phyloP scores from a whole-genome alignment of 2,888 invertebrate genomes.

The Ligdia adustata region DNA sequence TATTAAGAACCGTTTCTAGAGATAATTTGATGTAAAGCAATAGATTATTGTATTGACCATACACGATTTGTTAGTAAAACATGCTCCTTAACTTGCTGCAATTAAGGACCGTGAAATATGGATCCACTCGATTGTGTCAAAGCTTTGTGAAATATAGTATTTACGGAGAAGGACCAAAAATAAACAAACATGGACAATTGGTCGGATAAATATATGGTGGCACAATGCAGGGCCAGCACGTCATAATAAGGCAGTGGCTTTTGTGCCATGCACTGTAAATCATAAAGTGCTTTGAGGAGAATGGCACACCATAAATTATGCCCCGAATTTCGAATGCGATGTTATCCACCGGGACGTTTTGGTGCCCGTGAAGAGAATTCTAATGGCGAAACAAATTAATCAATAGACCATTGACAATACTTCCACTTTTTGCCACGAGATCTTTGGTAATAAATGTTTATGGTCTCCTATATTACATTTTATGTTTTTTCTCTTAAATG shows the following conservation, averaged over 20 bases:
- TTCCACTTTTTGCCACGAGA: slow-evolving; percentile 56
- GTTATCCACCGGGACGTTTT: slow-evolving; percentile 67
- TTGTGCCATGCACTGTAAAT: slow-evolving; percentile 78
- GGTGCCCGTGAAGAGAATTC: slow-evolving; percentile 68
- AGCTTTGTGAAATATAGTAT: slow-evolving; percentile 71
- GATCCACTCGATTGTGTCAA: slow-evolving; percentile 63
- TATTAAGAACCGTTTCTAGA: background rate
- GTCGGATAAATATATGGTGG: slow-evolving; percentile 72
- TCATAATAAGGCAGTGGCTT: slow-evolving; percentile 81
- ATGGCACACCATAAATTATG: slow-evolving; percentile 80
- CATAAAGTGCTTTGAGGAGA: slow-evolving; percentile 79
- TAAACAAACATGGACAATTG: slow-evolving; percentile 81
- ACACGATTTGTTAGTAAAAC: slow-evolving; percentile 56
- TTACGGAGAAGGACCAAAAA: slow-evolving; percentile 79
- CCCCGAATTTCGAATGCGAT: slow-evolving; percentile 66
- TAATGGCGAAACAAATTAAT: slow-evolving; percentile 78
- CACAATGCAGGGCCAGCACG: slow-evolving; percentile 79
- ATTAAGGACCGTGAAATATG: slow-evolving; percentile 78
- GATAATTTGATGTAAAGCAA: background rate
- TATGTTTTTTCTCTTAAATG: slow-evolving; percentile 39
- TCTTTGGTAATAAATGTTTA: slow-evolving; percentile 53
- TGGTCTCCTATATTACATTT: slow-evolving; percentile 43
- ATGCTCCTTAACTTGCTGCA: slow-evolving; percentile 52
- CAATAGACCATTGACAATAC: slow-evolving; percentile 67
- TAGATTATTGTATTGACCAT: slow-evolving; percentile 15